Conservation (phyloP, 2,888 invertebrate species). For the Phytoseiulus persimilis region DNA sequence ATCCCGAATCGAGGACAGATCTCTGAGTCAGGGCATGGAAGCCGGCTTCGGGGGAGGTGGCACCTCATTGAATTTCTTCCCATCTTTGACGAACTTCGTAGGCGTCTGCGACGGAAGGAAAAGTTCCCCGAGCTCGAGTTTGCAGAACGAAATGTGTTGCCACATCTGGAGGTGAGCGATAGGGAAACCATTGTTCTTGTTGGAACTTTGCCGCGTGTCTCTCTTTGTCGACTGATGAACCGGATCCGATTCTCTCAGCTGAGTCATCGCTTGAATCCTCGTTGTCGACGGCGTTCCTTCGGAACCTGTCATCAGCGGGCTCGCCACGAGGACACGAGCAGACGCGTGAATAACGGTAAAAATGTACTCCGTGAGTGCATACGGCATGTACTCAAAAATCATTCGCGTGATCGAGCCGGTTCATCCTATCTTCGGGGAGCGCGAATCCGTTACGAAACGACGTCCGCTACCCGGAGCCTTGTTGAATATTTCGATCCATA, state of each 20-base stretch:
- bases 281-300: neutral
- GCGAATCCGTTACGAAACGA: neutral
- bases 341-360: neutral
- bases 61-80: neutral
- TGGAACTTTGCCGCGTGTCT: neutral
- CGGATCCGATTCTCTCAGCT: neutral
- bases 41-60: neutral
- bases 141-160: neutral
- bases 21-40: neutral
- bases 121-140: neutral
- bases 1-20: neutral
- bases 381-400: neutral
- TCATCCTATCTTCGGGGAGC: neutral
- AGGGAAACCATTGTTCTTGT: neutral
- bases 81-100: neutral
- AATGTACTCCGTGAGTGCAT: neutral
- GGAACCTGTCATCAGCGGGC: neutral
- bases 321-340: neutral
- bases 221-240: neutral
- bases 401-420: neutral
- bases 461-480: neutral
- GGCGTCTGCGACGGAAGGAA: neutral
- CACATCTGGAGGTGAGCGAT: neutral
- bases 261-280: neutral
- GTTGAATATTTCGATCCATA: neutral